These are phyloP conservation scores for Ornithoptera priamus DNA, from an alignment of 2,888 invertebrate genomes.

Conservation along the genomic window DNA sequence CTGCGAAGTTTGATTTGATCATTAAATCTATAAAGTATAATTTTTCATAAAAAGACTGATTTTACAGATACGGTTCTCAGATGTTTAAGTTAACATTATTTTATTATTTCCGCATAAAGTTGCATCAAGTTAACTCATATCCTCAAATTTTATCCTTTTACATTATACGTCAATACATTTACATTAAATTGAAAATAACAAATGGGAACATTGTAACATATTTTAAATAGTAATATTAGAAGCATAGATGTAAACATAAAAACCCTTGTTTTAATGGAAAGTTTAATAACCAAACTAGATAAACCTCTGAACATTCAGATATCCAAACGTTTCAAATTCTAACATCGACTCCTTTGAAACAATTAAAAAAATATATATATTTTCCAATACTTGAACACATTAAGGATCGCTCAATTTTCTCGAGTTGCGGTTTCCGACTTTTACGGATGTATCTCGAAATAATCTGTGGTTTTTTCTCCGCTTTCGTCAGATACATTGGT, in stretches of 20 bases:
- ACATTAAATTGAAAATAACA: conserved; percentile 67
- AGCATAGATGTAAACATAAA: conserved; percentile 66
- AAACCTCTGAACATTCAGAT: conserved; percentile 65
- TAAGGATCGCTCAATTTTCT: too few species aligned
- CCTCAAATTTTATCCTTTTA: conserved; percentile 27
- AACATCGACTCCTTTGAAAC: conserved; percentile 30
- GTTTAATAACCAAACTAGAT: conserved; percentile 70
- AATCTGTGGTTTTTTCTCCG: too few species aligned
- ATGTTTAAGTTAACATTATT: conserved; percentile 22
- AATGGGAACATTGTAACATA: conserved; percentile 80
- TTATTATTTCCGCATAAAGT: conserved; percentile 32
- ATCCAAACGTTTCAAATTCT: conserved; percentile 32
- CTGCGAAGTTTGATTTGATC: conserved; percentile 30
- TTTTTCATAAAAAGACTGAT: conserved; percentile 34
- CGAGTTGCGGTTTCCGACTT: too few species aligned
- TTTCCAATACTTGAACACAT: neutral
- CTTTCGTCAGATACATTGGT: too few species aligned
- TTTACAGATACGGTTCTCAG: conserved; percentile 21
- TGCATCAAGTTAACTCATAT: conserved; percentile 37
- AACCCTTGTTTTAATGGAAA: conserved; percentile 60
- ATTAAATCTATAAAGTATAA: conserved; percentile 32
- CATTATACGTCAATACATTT: conserved; percentile 50
- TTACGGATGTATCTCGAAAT: too few species aligned
- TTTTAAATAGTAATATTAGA: conserved; percentile 75
- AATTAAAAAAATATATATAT: conserved; percentile 20